Percentiles rank a stretch among this genome's conserved stretches.
Evolutionary conservation across 2,797 vertebrate genomes (phyloP).

Genomic region (Artibeus lituratus): DNA sequence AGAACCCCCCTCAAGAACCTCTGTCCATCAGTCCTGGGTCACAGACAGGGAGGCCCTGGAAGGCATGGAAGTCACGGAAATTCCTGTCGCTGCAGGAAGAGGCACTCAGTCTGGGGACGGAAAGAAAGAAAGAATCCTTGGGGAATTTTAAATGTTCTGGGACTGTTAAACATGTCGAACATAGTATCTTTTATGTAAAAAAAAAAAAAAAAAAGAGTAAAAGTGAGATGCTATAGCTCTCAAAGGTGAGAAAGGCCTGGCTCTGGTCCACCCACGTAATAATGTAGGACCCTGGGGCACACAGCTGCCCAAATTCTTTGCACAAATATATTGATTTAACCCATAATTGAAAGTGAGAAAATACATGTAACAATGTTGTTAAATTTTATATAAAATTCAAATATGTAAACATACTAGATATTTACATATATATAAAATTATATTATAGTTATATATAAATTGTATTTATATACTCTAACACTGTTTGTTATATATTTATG

Average conservation of each 20-base stretch:
- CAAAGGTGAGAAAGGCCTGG: not conserved
- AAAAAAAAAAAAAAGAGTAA: not conserved
- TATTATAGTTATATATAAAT: not conserved
- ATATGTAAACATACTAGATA: not conserved
- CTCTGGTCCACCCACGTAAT: not conserved
- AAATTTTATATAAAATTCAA: not conserved
- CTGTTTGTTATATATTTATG: not conserved
- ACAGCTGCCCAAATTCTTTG: not conserved
- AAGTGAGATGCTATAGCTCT: too few relatives aligned
- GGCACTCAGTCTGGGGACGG: not conserved
- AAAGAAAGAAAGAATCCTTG: not conserved
- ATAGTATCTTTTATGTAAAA: not conserved
- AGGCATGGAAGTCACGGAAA: not conserved
- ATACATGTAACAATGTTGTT: not conserved
- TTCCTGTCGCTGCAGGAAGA: fast-evolving
- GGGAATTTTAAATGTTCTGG: not conserved
- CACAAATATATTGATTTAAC: not conserved
- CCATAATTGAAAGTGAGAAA: not conserved
- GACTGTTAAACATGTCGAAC: not conserved
- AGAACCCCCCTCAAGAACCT: not conserved
- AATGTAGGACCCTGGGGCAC: fast-evolving
- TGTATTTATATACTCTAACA: not conserved
- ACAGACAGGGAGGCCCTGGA: fast-evolving
- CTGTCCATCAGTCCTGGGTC: fast-evolving
- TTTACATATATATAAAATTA: not conserved